These are phyloP conservation scores for Synchiropus splendidus DNA, from an alignment of 2,113 vertebrate genomes.

Conservation along the genomic window DNA sequence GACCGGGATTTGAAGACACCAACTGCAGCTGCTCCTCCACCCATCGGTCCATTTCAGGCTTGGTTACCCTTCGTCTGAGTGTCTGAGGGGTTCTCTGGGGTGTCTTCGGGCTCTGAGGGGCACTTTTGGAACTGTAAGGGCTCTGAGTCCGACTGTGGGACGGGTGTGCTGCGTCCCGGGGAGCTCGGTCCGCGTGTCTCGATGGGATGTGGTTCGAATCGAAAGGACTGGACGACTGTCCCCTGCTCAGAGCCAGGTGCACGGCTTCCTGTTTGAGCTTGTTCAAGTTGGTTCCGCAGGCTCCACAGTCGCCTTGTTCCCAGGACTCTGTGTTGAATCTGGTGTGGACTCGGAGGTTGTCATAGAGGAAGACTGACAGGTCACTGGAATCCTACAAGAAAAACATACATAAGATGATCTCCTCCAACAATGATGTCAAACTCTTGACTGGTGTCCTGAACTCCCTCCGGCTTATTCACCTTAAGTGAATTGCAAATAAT, in stretches of 20 bases:
- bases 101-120: slow-evolving; percentile 49
- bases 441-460: no score
- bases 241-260: slow-evolving; percentile 77
- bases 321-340: slow-evolving; percentile 68
- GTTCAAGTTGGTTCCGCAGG: slow-evolving; percentile 80
- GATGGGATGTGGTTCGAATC: slow-evolving; percentile 20
- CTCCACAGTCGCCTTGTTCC: slow-evolving; percentile 80
- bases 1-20: slow-evolving; percentile 73
- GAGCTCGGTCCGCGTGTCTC: slow-evolving; percentile 28
- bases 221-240: slow-evolving; percentile 41
- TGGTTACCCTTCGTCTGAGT: slow-evolving; percentile 63
- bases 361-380: slow-evolving; percentile 68
- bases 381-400: slow-evolving; percentile 38
- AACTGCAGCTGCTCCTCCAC: slow-evolving; percentile 84
- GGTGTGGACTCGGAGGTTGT: slow-evolving; percentile 83
- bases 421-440: no score
- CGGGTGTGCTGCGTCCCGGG: slow-evolving; percentile 25
- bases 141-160: slow-evolving; percentile 24
- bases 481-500: no score
- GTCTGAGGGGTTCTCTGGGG: slow-evolving; percentile 62
- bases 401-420: neutral
- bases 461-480: no score
- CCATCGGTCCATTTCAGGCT: slow-evolving; percentile 76
- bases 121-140: slow-evolving; percentile 35
- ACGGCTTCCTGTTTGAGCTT: slow-evolving; percentile 91